These are phyloP conservation scores for Trididemnum clinides DNA, from an alignment of 23 tunicate genomes.

Conservation along the genomic window DNA sequence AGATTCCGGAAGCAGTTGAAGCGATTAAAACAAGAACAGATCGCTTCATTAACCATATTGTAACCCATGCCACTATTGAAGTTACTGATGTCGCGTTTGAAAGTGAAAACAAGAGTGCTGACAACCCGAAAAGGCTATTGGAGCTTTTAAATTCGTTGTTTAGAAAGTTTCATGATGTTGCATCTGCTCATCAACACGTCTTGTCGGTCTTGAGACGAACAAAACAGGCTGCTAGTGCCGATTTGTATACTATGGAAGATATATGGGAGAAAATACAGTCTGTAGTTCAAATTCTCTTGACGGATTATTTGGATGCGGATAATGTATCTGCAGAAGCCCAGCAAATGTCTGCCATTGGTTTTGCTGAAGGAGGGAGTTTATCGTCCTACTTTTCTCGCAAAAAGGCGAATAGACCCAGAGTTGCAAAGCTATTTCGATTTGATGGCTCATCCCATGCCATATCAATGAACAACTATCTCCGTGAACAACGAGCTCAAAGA, in stretches of 20 bases:
- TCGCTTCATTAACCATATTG: conserved; percentile 77
- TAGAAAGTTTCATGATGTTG: conserved; percentile 78
- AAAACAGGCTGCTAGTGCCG: background rate
- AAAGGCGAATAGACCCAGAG: conserved; percentile 47
- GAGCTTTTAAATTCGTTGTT: conserved; percentile 76
- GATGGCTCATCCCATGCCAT: conserved; percentile 98
- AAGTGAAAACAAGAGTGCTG: conserved; percentile 54
- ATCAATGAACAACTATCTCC: conserved; percentile 92
- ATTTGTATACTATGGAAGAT: conserved; percentile 75
- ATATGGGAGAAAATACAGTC: conserved; percentile 96
- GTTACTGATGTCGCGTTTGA: conserved; percentile 76
- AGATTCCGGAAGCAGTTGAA: conserved; percentile 75
- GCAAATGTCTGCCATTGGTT: conserved; percentile 40
- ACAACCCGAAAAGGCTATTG: conserved; percentile 72
- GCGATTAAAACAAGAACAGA: conserved; percentile 78
- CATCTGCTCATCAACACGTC: conserved; percentile 69
- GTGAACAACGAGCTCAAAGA: conserved; percentile 89
- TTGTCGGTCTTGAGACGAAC: conserved; percentile 18
- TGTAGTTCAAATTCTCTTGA: conserved; percentile 67
- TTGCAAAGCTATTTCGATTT: conserved; percentile 82
- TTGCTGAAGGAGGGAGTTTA: conserved; percentile 61
- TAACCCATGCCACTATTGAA: conserved; percentile 91
- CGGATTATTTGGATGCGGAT: conserved; percentile 94
- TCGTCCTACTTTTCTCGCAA: conserved; percentile 81
- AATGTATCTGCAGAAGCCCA: conserved; percentile 66